Evolutionary conservation across 2,888 invertebrate genomes (phyloP).

Genomic region (Standfussiana lucernea): DNA sequence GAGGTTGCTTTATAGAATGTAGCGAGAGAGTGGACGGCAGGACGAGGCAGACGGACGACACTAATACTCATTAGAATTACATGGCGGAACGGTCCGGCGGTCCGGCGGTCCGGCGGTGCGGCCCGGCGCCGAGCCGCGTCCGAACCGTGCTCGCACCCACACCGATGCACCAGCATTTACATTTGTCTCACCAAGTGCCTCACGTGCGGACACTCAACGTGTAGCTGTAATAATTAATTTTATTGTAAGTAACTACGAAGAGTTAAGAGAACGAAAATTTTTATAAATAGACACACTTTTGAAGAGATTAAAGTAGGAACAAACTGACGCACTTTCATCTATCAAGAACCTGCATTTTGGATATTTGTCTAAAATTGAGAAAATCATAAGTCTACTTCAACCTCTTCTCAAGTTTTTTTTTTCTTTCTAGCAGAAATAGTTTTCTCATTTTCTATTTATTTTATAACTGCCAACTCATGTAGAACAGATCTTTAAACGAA

Average conservation of each 20-base stretch:
- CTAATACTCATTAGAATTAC: slow-evolving; percentile 91
- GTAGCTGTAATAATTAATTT: slow-evolving; percentile 37
- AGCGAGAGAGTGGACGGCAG: slow-evolving; percentile 73
- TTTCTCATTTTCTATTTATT: background rate
- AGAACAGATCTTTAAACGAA: background rate
- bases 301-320: background rate
- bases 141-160: slow-evolving; percentile 47
- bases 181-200: slow-evolving; percentile 59
- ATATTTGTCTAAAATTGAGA: background rate
- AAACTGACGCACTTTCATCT: too few relatives aligned
- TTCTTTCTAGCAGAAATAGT: background rate
- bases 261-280: background rate
- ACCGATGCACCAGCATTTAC: slow-evolving; percentile 51
- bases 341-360: background rate
- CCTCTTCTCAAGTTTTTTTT: too few relatives aligned
- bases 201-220: slow-evolving; percentile 24
- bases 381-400: background rate
- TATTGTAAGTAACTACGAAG: slow-evolving; percentile 12
- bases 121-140: slow-evolving; percentile 39
- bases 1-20: slow-evolving; percentile 73
- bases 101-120: slow-evolving; percentile 52
- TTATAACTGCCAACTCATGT: background rate
- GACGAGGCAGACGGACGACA: slow-evolving; percentile 81
- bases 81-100: slow-evolving; percentile 83
- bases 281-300: background rate